A percentile compares a stretch with the other conserved stretches of the same genome.
Evolutionary conservation across 53 echinoderm and acorn worm species (phyloP).

Genomic region (Henricia sp.): DNA sequence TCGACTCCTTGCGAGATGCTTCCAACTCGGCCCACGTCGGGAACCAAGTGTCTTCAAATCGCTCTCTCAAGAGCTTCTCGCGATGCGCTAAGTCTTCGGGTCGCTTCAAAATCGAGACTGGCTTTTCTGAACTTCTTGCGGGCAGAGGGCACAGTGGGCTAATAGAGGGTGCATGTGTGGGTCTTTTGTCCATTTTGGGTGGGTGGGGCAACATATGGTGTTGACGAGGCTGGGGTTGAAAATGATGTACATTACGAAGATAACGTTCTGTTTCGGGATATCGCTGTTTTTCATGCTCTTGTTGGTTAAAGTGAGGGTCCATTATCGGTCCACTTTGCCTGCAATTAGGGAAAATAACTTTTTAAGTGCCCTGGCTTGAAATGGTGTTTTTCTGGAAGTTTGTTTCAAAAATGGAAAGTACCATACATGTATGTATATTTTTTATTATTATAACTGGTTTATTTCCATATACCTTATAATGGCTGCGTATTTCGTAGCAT

Average conservation of each 20-base stretch:
- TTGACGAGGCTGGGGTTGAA: background rate
- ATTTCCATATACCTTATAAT: too few species aligned
- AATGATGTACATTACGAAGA: background rate
- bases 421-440: too few species aligned
- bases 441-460: too few species aligned
- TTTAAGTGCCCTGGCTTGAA: too few species aligned
- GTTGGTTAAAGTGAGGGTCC: background rate
- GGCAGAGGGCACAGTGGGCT: slow-evolving; percentile 25
- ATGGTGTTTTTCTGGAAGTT: too few species aligned
- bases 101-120: slow-evolving; percentile 13
- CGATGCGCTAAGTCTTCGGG: slow-evolving; percentile 31
- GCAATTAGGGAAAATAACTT: too few species aligned
- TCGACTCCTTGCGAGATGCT: slow-evolving; percentile 11
- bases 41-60: slow-evolving; percentile 13
- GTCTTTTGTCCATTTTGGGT: background rate
- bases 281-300: background rate
- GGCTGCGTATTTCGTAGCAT: too few species aligned
- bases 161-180: background rate
- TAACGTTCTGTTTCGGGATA: background rate
- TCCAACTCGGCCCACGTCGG: background rate
- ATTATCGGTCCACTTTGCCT: too few species aligned
- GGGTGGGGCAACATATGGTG: background rate
- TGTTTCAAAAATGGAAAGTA: too few species aligned
- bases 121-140: slow-evolving; percentile 3
- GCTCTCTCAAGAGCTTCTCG: slow-evolving; percentile 14